Base-by-base conservation (phyloP, 2,888 invertebrate genomes). In the Drosophila ezoana region DNA sequence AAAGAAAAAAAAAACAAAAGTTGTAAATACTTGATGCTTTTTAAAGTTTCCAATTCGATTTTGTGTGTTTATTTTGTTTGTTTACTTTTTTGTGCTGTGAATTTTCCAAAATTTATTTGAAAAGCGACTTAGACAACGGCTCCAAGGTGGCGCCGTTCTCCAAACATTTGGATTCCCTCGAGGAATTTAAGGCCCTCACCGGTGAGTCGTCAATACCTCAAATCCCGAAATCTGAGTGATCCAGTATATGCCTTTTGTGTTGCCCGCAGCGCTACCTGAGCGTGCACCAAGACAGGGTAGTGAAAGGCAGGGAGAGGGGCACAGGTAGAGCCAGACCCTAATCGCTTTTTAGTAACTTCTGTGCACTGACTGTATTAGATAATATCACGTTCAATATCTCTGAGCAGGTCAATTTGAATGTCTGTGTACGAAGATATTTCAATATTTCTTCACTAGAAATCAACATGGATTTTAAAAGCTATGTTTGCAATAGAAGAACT, bases 131-230 rank as follows among this genome's bases (percentile, higher is more conserved):
- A 48, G 70, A 80, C 32, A 79, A 87, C 90, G 87, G 91, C 90
- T 80, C 81, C 87, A 90, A 87, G 76, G 89, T 90, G 90, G 90
- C 90, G 90, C 90, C 90, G 80, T 86, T 91, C 80, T 89, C 90
- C 49, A 90, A 90, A 58, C 90, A 91, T 73, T 80, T 90, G 85
- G 90, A 90, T 90, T 91, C 90, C 78, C 89, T 91, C n/a, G 90
- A 90, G 90, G 90, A 90, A 77, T 90, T 90, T 58, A 85, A 87
- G 61, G 80, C 89, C n/a, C 59, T 90, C 71, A 76, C 89, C 62
- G 90, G 90, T 90, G 71, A 90, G 90, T 90, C 9, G 43, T 33
- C 23, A 2, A 18, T n/a, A 8, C 20, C 40, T 16, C 35, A 45
- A 10, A 11, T 11, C 18, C 16, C 4, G n/a, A 11, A 35, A 43